These are phyloP conservation scores for Corythornis leucogaster DNA, from an alignment of 2,797 vertebrate species.

Conservation along the genomic window DNA sequence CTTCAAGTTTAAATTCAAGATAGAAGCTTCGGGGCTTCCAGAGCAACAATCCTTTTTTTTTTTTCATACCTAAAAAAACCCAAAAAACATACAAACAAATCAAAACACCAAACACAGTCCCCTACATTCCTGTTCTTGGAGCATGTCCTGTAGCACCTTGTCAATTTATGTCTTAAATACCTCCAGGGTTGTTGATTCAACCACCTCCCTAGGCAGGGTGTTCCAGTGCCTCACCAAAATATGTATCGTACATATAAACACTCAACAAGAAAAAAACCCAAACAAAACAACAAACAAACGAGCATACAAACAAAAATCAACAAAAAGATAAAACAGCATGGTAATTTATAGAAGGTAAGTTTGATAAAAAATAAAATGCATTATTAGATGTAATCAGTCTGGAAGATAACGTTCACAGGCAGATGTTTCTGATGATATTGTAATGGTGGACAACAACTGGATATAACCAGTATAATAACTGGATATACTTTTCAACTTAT, in stretches of 20 bases:
- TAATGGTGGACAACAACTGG: not conserved
- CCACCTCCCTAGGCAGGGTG: no score
- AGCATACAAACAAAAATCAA: not conserved
- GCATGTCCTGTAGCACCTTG: no score
- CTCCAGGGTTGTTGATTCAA: no score
- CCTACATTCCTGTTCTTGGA: no score
- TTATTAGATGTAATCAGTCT: not conserved
- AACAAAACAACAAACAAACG: no score
- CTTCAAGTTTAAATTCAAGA: not conserved
- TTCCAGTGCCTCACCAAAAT: no score
- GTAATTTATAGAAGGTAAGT: not conserved
- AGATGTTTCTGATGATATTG: not conserved
- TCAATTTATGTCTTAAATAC: no score
- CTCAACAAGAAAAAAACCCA: not conserved
- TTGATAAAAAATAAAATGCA: not conserved
- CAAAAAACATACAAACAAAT: no score
- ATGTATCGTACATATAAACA: not conserved
- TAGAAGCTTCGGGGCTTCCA: not conserved
- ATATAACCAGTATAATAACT: not conserved
- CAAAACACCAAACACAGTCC: no score
- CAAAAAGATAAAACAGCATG: not conserved
- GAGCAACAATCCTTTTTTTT: not conserved
- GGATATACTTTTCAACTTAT: not conserved
- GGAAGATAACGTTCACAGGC: not conserved
- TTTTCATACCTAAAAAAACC: no score